Evolutionary conservation across 92 coral and sea anemone species (phyloP), one percentile per base, ranked within the genome.

Genomic region (Pocillopora grandis): DNA sequence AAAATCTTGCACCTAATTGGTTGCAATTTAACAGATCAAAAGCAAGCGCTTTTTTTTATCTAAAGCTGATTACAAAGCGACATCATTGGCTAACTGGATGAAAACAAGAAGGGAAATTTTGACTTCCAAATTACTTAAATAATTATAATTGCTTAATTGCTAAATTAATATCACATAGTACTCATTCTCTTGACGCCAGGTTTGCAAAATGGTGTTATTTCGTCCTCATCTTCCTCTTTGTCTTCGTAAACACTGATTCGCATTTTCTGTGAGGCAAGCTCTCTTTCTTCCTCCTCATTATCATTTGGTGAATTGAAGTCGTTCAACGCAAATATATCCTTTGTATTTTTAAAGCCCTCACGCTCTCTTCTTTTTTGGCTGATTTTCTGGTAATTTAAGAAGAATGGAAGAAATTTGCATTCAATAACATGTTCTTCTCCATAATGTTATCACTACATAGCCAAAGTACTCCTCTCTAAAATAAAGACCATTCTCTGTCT

Each of bases 271-370:
- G 57, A 83, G 23, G 80, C 33, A 12, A 71, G 80, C 48, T 70
- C 60, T 58, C 48, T 36, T 71, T 71, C 85, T 59, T 62, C 73
- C 15, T 9, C 73, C 37, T 62, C 86, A 17, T 60, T 58, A 17
- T 73, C 63, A 8, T 42, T 42, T 42, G 62, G 48, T 37, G 60
- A 16, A 31, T 18, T 55, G 58, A 83, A 83, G 36, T 83, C 86
- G 37, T 18, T 73, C 7, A 83, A 64, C 15, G 86, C 72, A 74
- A 73, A 73, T 52, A 83, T 72, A 13, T 83, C 86, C 12, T 18
- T 9, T 55, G 64, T 63, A 9, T 62, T 12, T 20, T 19, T 59
- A 31, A 14, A 56, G 27, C 80, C 86, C 18, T 83, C 80, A 49
- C 80, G 37, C 52, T 52, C 63, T 18, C 56, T 48, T 23, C 80